phyloP scores from a whole-genome alignment of 2,113 vertebrate genomes.

The Anser brachyrhynchus region DNA sequence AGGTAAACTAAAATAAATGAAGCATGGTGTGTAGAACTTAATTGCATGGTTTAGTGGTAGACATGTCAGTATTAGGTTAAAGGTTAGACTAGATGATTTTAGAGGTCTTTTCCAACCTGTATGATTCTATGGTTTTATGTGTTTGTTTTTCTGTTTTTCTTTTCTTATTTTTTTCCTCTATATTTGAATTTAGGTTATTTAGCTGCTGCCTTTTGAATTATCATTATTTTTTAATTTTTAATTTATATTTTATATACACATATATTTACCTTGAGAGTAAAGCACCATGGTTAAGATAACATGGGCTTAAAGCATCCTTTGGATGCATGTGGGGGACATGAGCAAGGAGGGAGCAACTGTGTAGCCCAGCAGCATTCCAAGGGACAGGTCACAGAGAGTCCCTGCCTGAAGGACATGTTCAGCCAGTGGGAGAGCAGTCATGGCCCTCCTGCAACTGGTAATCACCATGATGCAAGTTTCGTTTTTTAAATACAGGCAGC shows the following conservation, averaged over 20 bases:
- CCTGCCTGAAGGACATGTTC: neutral
- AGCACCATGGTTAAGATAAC: neutral
- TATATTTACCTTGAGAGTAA: neutral
- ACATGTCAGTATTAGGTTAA: too few relatives aligned
- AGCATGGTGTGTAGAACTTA: neutral
- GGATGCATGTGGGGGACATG: neutral
- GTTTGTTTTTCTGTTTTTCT: neutral
- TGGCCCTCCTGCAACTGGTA: constrained; percentile 5
- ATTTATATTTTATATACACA: too few relatives aligned
- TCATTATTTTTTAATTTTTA: neutral
- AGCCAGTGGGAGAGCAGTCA: neutral
- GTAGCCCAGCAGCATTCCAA: neutral
- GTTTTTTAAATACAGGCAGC: neutral
- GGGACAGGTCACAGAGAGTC: neutral
- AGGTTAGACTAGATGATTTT: too few relatives aligned
- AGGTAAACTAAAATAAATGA: neutral
- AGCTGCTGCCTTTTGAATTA: neutral
- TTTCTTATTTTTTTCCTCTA: neutral
- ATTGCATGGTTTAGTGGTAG: too few relatives aligned
- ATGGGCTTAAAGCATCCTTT: neutral
- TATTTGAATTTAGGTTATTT: neutral
- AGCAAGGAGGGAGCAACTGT: neutral
- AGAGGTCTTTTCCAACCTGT: too few relatives aligned
- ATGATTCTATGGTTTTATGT: too few relatives aligned
- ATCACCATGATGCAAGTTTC: constrained; percentile 25